These are phyloP conservation scores for Archocentrus centrarchus DNA, from an alignment of 2,113 vertebrate species.

Conservation along the genomic window DNA sequence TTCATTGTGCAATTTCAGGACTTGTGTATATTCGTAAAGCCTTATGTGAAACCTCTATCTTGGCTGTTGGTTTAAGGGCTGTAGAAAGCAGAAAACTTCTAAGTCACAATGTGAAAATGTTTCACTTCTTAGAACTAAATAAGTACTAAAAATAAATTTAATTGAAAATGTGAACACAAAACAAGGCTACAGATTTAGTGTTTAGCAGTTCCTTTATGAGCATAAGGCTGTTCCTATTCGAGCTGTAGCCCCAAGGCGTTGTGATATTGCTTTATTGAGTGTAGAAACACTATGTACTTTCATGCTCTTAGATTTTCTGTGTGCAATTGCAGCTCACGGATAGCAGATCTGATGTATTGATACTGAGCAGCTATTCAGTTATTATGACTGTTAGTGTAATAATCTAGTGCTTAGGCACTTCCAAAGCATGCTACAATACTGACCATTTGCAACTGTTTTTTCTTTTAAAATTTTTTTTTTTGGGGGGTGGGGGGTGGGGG, in stretches of 20 bases:
- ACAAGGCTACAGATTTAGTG: neutral
- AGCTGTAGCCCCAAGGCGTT: neutral
- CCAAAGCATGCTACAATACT: neutral
- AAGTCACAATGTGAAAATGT: neutral
- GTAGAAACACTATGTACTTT: neutral
- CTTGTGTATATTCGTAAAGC: neutral
- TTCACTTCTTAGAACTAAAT: neutral
- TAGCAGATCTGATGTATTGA: neutral
- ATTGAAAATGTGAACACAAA: neutral
- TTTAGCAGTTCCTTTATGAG: neutral
- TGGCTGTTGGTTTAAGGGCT: neutral
- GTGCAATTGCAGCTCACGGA: neutral
- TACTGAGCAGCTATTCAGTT: slow-evolving; percentile 1
- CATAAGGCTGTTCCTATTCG: neutral
- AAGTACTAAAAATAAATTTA: neutral
- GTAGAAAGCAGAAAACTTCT: neutral
- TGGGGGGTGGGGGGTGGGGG: too few species aligned
- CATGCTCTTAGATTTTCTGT: neutral
- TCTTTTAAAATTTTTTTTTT: neutral
- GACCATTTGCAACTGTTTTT: neutral
- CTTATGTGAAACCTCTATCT: neutral
- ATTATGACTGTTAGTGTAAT: slow-evolving; percentile 1
- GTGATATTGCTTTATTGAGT: neutral
- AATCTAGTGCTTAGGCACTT: neutral
- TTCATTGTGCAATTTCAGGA: too few species aligned